Evolutionary conservation across 2,113 vertebrate species (phyloP).

Genomic region (Glareola pratincola): DNA sequence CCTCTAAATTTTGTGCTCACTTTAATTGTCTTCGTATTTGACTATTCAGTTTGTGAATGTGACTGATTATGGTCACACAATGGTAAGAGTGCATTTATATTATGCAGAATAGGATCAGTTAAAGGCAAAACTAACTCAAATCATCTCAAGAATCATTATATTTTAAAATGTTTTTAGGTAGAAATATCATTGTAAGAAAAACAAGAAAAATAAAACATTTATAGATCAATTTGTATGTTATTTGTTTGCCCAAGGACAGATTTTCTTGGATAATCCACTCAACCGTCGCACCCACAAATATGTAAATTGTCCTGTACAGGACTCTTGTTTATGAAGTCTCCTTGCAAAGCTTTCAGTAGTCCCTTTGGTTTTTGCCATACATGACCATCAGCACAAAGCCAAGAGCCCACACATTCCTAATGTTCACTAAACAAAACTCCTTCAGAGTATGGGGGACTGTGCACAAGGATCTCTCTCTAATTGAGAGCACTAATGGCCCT

Average conservation of each 20-base stretch:
- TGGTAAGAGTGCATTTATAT: not conserved
- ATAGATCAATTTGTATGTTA: not conserved
- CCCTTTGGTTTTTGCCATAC: not conserved
- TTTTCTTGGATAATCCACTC: not conserved
- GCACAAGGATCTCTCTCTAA: not conserved
- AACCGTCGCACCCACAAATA: not conserved
- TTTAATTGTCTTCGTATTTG: not conserved
- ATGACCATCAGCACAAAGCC: fast-evolving
- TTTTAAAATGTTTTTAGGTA: not conserved
- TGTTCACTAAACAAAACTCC: not conserved
- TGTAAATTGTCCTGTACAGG: not conserved
- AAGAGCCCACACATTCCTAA: not conserved
- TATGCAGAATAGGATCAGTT: not conserved
- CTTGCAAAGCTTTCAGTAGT: not conserved
- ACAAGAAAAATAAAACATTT: not conserved
- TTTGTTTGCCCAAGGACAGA: not conserved
- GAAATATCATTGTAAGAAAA: not conserved
- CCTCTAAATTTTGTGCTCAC: not conserved
- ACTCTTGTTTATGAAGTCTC: not conserved
- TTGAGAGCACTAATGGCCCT: not conserved
- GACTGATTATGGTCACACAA: not conserved
- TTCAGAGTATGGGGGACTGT: not conserved
- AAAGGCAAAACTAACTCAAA: not conserved
- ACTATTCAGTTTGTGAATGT: not conserved
- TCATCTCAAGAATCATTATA: not conserved